Conservation (phyloP, 2,797 vertebrate species). For the Lerista edwardsae region DNA sequence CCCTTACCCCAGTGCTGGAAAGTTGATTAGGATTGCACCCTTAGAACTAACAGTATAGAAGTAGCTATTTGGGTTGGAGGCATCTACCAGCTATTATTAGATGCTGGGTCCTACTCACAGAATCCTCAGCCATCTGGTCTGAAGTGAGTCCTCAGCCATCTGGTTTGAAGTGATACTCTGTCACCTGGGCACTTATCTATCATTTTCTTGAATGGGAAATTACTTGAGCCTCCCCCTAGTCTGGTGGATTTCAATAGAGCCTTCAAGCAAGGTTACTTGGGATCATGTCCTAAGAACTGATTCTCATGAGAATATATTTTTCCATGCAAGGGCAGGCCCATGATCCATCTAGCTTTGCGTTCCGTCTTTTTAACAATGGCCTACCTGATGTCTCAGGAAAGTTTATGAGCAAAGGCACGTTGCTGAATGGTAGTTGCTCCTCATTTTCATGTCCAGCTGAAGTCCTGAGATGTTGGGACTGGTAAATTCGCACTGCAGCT, state of each 20-base stretch:
- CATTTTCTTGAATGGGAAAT: too few species aligned
- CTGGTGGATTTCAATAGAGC: background rate
- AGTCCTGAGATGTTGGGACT: background rate
- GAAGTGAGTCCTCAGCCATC: too few species aligned
- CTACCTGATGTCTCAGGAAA: background rate
- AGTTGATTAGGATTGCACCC: too few species aligned
- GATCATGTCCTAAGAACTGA: background rate
- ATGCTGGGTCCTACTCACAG: background rate
- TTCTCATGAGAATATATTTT: background rate
- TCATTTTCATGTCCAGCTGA: background rate
- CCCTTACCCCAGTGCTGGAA: too few species aligned
- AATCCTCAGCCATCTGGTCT: background rate
- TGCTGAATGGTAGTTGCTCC: background rate
- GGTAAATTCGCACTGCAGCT: background rate
- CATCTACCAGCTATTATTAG: background rate
- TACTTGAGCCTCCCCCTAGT: background rate
- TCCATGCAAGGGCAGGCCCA: background rate
- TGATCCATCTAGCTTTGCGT: background rate
- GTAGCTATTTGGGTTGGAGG: background rate
- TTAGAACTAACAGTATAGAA: too few species aligned
- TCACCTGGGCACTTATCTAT: too few species aligned
- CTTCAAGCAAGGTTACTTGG: background rate
- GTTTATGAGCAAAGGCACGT: background rate
- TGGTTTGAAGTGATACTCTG: too few species aligned
- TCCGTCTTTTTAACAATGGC: background rate